Conservation (phyloP, 2,797 vertebrate genomes). For the Myotis findleyi region DNA sequence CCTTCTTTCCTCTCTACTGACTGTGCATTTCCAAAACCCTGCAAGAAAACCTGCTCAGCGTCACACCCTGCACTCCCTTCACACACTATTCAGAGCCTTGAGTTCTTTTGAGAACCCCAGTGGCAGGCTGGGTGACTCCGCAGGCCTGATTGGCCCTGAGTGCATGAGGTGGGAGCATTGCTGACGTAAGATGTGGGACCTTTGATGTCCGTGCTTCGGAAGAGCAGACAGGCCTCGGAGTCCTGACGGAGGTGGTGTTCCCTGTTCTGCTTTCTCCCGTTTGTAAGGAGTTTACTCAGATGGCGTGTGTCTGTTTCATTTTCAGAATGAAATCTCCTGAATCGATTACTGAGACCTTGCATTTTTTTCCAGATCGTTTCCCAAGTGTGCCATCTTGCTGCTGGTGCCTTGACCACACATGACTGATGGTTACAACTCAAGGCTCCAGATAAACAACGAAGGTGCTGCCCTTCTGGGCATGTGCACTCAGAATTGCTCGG, state of each 20-base stretch:
- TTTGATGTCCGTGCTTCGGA: neutral
- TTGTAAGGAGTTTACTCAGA: neutral
- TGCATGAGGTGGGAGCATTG: neutral
- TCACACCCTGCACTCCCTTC: neutral
- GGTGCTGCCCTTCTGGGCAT: neutral
- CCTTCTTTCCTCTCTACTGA: neutral
- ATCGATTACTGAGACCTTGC: neutral
- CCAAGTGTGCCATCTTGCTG: neutral
- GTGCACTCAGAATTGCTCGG: neutral
- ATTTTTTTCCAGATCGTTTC: neutral
- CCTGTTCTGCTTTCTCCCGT: neutral
- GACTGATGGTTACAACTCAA: neutral
- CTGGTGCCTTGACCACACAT: neutral
- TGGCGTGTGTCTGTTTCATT: constrained; percentile 12
- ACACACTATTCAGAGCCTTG: neutral
- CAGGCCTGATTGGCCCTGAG: neutral
- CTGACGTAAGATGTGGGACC: neutral
- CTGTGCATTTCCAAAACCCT: neutral
- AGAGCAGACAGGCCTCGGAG: neutral
- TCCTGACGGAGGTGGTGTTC: neutral
- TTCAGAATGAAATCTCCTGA: neutral
- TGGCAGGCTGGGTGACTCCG: neutral
- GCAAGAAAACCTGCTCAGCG: neutral
- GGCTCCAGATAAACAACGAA: constrained; percentile 29
- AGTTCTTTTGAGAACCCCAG: neutral